phyloP scores from a whole-genome alignment of 2,113 vertebrate genomes.

The Peucedramus taeniatus region DNA sequence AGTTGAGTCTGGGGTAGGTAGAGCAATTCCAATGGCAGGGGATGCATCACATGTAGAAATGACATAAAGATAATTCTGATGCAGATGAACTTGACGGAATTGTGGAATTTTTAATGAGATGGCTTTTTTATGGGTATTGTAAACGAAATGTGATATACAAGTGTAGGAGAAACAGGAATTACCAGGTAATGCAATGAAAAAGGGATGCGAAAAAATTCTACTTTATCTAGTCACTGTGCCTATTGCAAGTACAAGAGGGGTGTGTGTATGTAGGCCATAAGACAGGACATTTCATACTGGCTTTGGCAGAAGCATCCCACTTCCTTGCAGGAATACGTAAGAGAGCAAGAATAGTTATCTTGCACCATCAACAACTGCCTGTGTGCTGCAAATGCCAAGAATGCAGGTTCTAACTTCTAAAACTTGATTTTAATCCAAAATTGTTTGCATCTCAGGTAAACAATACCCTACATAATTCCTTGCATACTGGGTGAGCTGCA shows the following conservation, averaged over 20 bases:
- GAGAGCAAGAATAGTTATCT: neutral
- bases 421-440: neutral
- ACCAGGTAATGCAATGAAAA: neutral
- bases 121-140: neutral
- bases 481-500: neutral
- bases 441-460: neutral
- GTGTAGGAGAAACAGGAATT: neutral
- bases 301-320: neutral
- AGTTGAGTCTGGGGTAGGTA: neutral
- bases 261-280: rapidly evolving
- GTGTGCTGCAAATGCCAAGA: neutral
- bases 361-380: neutral
- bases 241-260: neutral
- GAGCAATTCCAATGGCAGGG: neutral
- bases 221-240: neutral
- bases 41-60: neutral
- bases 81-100: neutral
- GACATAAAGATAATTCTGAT: neutral
- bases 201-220: neutral
- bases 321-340: neutral
- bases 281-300: neutral
- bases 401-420: neutral
- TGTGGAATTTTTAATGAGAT: neutral
- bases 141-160: rapidly evolving
- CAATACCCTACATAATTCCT: neutral